phyloP scores from a whole-genome alignment of 64 coral and sea anemone genomes.

The Acropora yongei region DNA sequence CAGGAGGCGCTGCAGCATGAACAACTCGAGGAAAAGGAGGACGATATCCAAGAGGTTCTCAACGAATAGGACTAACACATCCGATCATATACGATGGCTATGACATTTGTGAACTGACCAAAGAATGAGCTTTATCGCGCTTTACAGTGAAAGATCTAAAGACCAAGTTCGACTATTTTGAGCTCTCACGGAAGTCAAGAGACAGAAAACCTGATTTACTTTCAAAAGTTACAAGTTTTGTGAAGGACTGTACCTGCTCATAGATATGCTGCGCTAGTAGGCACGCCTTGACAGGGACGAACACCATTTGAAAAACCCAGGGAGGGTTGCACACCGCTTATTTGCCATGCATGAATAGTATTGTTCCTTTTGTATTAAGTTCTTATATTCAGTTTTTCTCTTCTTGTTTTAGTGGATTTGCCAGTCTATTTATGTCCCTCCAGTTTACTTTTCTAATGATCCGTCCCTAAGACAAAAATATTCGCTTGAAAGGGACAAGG shows the following conservation, averaged over 20 bases:
- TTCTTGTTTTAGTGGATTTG: neutral
- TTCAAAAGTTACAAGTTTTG: constrained; percentile 33
- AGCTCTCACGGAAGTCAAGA: constrained; percentile 4
- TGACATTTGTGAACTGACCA: constrained; percentile 41
- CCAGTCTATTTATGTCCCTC: neutral
- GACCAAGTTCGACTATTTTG: constrained; percentile 41
- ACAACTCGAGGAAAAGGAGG: constrained; percentile 12
- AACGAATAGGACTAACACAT: constrained; percentile 45
- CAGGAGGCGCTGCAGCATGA: neutral
- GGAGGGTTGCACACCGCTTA: neutral
- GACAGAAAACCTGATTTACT: constrained; percentile 24
- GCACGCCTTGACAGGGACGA: neutral
- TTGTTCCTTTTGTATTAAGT: neutral
- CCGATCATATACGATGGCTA: constrained; percentile 52
- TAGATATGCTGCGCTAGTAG: neutral
- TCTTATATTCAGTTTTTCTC: no score
- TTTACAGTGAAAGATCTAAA: constrained; percentile 38
- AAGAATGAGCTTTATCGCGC: constrained; percentile 21
- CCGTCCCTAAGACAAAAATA: neutral
- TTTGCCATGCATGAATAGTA: neutral
- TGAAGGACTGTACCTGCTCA: constrained; percentile 49
- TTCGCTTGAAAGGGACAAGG: neutral
- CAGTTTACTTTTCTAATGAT: neutral
- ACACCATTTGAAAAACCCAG: neutral
- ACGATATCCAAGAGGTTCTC: constrained; percentile 47